Conservation (phyloP, 2,113 vertebrate species). For the Trogon surrucura region DNA sequence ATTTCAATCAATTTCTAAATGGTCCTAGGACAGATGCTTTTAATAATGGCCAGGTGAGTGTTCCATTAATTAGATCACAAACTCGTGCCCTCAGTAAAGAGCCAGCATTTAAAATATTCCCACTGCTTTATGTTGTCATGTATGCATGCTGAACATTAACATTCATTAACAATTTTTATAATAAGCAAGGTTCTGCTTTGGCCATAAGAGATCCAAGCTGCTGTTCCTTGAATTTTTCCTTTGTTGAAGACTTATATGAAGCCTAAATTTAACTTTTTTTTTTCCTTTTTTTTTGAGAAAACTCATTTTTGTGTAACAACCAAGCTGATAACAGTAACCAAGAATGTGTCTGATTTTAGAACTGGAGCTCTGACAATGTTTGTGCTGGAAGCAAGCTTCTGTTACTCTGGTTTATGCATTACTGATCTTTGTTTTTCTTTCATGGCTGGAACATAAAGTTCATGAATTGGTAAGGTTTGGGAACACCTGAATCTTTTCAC, state of each 20-base stretch:
- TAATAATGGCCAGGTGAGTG: background rate
- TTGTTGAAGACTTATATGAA: background rate
- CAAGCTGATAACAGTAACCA: background rate
- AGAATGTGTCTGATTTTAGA: background rate
- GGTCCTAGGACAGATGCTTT: background rate
- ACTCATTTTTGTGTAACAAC: background rate
- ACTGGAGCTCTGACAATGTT: background rate
- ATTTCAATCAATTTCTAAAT: background rate
- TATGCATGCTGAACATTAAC: background rate
- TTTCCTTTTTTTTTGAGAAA: background rate
- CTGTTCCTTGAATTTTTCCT: background rate
- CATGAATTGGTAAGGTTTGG: background rate
- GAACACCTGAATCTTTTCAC: background rate
- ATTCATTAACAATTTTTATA: background rate
- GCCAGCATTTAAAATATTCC: background rate
- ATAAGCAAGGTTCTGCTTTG: background rate
- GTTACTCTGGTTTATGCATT: background rate
- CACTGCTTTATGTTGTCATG: background rate
- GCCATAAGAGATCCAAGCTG: background rate
- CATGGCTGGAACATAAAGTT: background rate
- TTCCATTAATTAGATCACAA: background rate
- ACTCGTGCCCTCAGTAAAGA: background rate
- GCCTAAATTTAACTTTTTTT: background rate
- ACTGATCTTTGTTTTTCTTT: background rate
- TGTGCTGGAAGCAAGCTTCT: conserved; percentile 19